Conservation (phyloP, 2,888 invertebrate genomes). For the Cecidostiba fungosa region DNA sequence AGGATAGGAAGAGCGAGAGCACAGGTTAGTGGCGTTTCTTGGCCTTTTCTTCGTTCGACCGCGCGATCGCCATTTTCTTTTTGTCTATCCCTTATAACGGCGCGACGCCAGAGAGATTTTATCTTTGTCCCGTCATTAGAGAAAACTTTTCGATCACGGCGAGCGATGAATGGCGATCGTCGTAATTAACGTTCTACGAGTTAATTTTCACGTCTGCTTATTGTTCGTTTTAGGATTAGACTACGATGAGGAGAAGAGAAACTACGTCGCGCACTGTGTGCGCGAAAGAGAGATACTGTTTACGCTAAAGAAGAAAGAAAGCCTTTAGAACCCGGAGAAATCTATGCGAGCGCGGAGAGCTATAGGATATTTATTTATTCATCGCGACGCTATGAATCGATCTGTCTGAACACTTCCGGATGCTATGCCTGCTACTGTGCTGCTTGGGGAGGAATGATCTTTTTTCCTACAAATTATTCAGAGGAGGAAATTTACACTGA, state of each 20-base stretch:
- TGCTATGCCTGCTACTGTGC: not conserved
- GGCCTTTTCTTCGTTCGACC: not conserved
- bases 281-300: not conserved
- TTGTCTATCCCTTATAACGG: not conserved
- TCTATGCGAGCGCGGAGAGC: slow-evolving; percentile 3
- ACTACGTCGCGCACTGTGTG: not conserved
- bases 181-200: not conserved
- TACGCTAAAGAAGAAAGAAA: not conserved
- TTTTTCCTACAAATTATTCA: slow-evolving; percentile 20
- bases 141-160: not conserved
- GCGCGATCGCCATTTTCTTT: slow-evolving; percentile 16
- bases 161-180: slow-evolving; percentile 1
- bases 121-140: not conserved
- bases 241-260: not conserved
- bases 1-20: not conserved
- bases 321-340: not conserved
- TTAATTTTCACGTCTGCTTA: not conserved
- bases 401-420: not conserved
- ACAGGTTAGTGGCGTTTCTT: not conserved
- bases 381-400: slow-evolving; percentile 16
- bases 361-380: slow-evolving; percentile 49
- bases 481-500: not conserved
- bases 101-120: not conserved
- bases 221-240: not conserved
- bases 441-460: not conserved